Conservation (phyloP, 2,888 invertebrate species). For the Drosophila quinaria region DNA sequence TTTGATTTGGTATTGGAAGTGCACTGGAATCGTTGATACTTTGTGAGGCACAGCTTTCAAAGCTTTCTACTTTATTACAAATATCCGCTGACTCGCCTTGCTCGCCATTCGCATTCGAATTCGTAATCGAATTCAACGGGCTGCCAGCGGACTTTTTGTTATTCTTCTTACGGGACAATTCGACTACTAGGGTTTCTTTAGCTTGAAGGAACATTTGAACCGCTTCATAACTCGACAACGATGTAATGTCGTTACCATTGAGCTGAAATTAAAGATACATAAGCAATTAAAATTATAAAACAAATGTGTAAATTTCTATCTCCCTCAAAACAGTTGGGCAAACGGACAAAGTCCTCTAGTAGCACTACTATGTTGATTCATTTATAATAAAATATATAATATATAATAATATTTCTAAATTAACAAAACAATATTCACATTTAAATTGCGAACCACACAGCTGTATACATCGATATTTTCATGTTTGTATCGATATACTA, state of each 20-base stretch:
- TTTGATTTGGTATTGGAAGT: constrained; percentile 1
- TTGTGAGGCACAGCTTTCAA: constrained; percentile 23
- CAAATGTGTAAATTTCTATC: neutral
- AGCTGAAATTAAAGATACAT: constrained; percentile 85
- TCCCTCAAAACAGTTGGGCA: neutral
- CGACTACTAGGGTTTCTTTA: constrained; percentile 88
- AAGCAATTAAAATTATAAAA: neutral
- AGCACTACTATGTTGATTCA: too few species aligned
- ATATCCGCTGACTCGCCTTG: constrained; percentile 19
- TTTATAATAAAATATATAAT: too few species aligned
- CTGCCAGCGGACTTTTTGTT: constrained; percentile 10
- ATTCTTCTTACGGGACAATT: constrained; percentile 86
- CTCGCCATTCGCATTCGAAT: constrained; percentile 6
- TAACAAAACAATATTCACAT: too few species aligned
- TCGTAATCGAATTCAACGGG: constrained; percentile 11
- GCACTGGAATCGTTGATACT: constrained; percentile 13
- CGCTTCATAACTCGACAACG: constrained; percentile 88
- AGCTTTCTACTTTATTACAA: constrained; percentile 19
- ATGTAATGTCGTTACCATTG: constrained; percentile 88
- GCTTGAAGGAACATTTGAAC: constrained; percentile 88
- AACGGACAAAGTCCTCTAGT: too few species aligned
- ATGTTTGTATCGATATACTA: constrained; percentile 12
- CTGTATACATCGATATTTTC: constrained; percentile 4
- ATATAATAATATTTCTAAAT: too few species aligned
- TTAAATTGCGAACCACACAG: neutral